Evolutionary conservation across 2,113 vertebrate genomes (phyloP), one percentile per base, ranked within the genome.

Genomic region (Phalacrocorax carbo): DNA sequence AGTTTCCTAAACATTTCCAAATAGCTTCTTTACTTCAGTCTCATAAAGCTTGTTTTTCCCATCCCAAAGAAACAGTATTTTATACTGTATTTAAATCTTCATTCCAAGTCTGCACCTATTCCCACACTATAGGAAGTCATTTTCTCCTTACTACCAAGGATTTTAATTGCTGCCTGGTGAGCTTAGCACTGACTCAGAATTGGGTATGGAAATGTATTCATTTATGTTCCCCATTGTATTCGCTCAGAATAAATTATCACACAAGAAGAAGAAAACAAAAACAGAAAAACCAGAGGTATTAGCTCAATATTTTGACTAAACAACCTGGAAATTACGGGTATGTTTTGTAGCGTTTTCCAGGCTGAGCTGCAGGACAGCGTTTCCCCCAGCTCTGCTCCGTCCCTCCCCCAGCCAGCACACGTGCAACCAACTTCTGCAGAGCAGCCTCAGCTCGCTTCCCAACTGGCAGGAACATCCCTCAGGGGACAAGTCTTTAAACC

Each of bases 401-500:
- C 57, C 73, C 64, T 65, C 75, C 82, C 89, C 84, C 87, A 46
- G 88, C 38, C 84, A 60, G 65, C 58, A 76, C 93, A 42, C 46
- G 51, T 7, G 71, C 18, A 19, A 86, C 7, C 96, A 96, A 90
- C 95, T 96, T 95, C 94, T 95, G 96, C 97, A 66, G 92, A 95
- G 92, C 97, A 86, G 97, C 98, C 98, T 97, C 97, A 92, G 97
- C 98, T 98, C 98, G 98, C 98, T 99, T 98, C 98, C 98, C 98
- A 98, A 98, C 98, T 99, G 98, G 97, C 99, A 98, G 98, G 92
- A 98, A 98, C 98, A 96, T 98, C 98, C 99, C 99, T 98, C 97
- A 93, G 98, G 98, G 98, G 98, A 98, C 98, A 97, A 94, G 98
- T 98, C 99, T 99, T 99, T 99, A 99, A 99, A 99, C 98, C 98